Evolutionary conservation across 2,113 vertebrate genomes (phyloP).

Genomic region (Neolamprologus cancellatus): DNA sequence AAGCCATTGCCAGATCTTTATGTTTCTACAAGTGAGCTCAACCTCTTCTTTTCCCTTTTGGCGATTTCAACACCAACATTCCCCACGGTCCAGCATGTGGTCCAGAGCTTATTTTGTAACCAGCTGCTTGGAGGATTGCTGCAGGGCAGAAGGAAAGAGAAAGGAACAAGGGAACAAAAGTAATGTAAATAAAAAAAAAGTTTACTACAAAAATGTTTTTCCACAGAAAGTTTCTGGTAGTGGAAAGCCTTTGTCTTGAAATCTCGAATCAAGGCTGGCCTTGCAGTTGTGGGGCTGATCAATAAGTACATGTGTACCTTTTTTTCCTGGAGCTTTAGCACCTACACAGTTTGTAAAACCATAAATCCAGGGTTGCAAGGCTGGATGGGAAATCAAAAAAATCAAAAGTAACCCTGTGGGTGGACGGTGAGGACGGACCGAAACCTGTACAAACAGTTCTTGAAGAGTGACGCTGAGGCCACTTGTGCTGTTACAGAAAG

Average conservation of each 20-base stretch:
- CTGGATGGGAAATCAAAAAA: slow-evolving; percentile 3
- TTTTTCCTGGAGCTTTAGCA: neutral
- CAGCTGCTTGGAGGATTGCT: neutral
- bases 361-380: neutral
- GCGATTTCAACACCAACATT: neutral
- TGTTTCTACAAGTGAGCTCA: neutral
- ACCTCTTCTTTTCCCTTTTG: neutral
- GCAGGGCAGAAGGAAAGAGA: neutral
- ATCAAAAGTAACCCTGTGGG: slow-evolving; percentile 1
- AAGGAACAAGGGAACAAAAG: neutral
- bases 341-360: neutral
- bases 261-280: neutral
- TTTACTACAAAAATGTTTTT: neutral
- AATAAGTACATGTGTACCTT: neutral
- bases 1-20: neutral
- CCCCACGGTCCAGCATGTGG: neutral
- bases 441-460: neutral
- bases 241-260: neutral
- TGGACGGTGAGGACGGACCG: neutral
- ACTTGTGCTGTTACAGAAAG: neutral
- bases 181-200: neutral
- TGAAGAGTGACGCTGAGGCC: neutral
- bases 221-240: neutral
- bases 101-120: neutral
- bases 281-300: neutral